These are phyloP conservation scores for Panagrolaimus sp. DNA, from an alignment of 1,140 invertebrate genomes.

Conservation along the genomic window DNA sequence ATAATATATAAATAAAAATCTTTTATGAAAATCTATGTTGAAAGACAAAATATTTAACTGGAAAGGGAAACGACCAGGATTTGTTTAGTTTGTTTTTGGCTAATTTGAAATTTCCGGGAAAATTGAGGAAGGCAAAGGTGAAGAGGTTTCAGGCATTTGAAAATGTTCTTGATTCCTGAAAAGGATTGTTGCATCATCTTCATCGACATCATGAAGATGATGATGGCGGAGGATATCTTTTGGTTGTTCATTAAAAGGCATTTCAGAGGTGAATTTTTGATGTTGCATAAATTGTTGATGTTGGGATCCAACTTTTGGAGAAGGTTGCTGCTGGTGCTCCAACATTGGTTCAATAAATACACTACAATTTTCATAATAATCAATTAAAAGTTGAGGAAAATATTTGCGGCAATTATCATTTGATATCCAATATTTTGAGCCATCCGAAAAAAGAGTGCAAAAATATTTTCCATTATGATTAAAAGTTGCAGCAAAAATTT, in stretches of 20 bases:
- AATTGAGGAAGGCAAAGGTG: not conserved
- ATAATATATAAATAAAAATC: not conserved
- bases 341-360: not conserved
- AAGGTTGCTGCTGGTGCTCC: not conserved
- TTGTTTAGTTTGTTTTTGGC: not conserved
- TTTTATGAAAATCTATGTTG: too few relatives aligned
- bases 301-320: too few relatives aligned
- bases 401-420: not conserved
- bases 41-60: not conserved
- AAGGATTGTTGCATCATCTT: not conserved
- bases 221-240: too few relatives aligned
- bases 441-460: not conserved
- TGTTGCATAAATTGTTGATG: too few relatives aligned
- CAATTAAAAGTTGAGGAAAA: not conserved
- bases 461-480: not conserved
- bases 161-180: too few relatives aligned
- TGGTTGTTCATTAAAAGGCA: too few relatives aligned
- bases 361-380: slow-evolving; percentile 1
- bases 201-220: too few relatives aligned
- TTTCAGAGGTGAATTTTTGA: too few relatives aligned
- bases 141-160: slow-evolving; percentile 3
- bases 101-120: not conserved
- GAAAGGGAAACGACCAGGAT: not conserved
- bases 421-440: not conserved
- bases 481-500: not conserved